These are phyloP conservation scores for Hippopotamus amphibius DNA, from an alignment of 2,113 vertebrate genomes.

Conservation along the genomic window DNA sequence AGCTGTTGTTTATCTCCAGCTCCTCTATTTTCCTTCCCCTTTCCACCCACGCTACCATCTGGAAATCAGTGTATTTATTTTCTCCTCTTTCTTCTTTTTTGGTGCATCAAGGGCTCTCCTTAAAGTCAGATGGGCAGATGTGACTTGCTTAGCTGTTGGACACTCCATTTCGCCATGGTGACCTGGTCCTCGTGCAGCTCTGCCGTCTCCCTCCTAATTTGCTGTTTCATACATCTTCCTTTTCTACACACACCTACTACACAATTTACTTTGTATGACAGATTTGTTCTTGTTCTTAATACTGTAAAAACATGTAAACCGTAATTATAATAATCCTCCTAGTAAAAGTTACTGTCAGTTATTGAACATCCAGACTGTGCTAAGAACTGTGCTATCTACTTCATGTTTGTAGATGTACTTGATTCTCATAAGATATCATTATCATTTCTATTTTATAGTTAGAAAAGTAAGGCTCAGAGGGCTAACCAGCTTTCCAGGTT, in stretches of 20 bases:
- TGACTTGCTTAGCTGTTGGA: neutral
- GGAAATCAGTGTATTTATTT: conserved; percentile 51
- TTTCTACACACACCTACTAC: neutral
- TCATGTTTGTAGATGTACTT: neutral
- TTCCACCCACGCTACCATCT: conserved; percentile 54
- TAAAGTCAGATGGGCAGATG: neutral
- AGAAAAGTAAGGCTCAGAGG: neutral
- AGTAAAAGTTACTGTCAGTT: neutral
- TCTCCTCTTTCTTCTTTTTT: neutral
- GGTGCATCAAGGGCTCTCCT: neutral
- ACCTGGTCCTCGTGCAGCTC: neutral
- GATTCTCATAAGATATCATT: neutral
- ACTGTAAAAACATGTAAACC: neutral
- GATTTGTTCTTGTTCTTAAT: neutral
- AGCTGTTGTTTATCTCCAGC: conserved; percentile 63
- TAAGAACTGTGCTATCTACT: neutral
- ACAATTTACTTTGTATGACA: neutral
- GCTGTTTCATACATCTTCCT: neutral
- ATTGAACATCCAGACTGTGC: neutral
- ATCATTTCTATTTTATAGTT: neutral
- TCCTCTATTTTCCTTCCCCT: conserved; percentile 56
- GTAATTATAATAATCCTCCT: neutral
- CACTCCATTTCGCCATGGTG: neutral
- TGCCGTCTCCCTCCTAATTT: neutral
- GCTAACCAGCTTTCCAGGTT: neutral